A percentile compares a stretch with the other conserved stretches of the same genome.
Conservation (phyloP, 2,888 invertebrate species). For the Rhamnusium bicolor region DNA sequence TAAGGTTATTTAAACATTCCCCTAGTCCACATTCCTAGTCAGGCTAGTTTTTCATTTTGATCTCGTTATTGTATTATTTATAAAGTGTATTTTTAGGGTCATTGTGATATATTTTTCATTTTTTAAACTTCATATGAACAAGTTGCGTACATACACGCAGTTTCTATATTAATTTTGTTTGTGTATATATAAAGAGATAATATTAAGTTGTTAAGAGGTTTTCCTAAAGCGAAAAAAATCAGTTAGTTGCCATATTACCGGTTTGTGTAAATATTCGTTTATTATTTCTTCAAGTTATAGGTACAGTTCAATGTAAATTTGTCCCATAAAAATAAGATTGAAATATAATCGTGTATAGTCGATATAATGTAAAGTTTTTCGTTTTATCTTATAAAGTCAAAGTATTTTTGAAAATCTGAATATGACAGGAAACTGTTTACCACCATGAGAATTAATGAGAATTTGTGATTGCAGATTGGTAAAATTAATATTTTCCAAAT, state of each 20-base stretch:
- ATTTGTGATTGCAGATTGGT: no score
- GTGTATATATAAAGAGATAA: neutral
- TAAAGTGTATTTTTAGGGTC: slow-evolving; percentile 15
- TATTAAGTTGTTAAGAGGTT: neutral
- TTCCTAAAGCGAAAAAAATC: neutral
- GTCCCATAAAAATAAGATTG: neutral
- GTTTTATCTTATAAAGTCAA: no score
- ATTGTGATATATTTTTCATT: slow-evolving; percentile 28
- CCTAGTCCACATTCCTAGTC: slow-evolving; percentile 56
- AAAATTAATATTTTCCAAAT: no score
- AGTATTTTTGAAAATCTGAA: no score
- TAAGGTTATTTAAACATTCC: slow-evolving; percentile 63
- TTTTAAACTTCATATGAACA: slow-evolving; percentile 21
- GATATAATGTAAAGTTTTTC: no score
- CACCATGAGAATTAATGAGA: no score
- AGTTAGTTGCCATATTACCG: neutral
- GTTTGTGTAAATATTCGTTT: neutral
- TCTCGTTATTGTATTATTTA: slow-evolving; percentile 48
- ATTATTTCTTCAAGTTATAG: neutral
- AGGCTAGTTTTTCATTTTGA: slow-evolving; percentile 53
- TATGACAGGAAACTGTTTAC: no score
- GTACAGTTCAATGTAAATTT: neutral
- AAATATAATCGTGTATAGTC: neutral
- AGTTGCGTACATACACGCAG: slow-evolving; percentile 2
- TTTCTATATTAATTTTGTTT: slow-evolving; percentile 5